These are phyloP conservation scores for Atherix ibis DNA, from an alignment of 2,888 invertebrate species.

Conservation along the genomic window DNA sequence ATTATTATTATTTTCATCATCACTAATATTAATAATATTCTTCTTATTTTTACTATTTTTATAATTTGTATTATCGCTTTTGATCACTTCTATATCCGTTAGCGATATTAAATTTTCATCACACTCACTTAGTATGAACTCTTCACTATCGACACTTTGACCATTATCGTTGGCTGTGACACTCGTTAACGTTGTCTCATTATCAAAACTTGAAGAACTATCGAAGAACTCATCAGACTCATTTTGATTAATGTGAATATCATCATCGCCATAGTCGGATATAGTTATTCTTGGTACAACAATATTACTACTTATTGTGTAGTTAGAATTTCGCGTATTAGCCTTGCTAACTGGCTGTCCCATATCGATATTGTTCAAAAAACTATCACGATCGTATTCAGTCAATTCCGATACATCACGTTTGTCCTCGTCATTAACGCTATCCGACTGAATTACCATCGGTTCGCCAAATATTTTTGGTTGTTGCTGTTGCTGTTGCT, in stretches of 20 bases:
- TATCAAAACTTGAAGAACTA: constrained; percentile 21
- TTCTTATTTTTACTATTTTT: too few relatives aligned
- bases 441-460: constrained; percentile 1
- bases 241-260: too few relatives aligned
- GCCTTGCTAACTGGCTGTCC: constrained; percentile 14
- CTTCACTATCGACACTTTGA: background rate
- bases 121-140: background rate
- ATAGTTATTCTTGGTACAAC: constrained; percentile 26
- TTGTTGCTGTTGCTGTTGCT: background rate
- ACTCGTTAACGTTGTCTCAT: too few relatives aligned
- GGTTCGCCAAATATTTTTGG: background rate
- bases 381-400: constrained; percentile 19
- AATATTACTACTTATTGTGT: too few relatives aligned
- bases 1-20: constrained; percentile 11
- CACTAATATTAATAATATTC: too few relatives aligned
- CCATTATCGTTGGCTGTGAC: constrained; percentile 7
- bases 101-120: too few relatives aligned
- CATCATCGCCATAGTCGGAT: constrained; percentile 17
- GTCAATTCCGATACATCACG: constrained; percentile 13
- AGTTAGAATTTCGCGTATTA: too few relatives aligned
- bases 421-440: background rate
- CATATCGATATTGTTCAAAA: constrained; percentile 11
- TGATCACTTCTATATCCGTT: constrained; percentile 16
- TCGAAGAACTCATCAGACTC: too few relatives aligned
- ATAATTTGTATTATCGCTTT: constrained; percentile 16